Evolutionary conservation across 2,797 vertebrate genomes (phyloP).

Genomic region (Darevskia mixta): DNA sequence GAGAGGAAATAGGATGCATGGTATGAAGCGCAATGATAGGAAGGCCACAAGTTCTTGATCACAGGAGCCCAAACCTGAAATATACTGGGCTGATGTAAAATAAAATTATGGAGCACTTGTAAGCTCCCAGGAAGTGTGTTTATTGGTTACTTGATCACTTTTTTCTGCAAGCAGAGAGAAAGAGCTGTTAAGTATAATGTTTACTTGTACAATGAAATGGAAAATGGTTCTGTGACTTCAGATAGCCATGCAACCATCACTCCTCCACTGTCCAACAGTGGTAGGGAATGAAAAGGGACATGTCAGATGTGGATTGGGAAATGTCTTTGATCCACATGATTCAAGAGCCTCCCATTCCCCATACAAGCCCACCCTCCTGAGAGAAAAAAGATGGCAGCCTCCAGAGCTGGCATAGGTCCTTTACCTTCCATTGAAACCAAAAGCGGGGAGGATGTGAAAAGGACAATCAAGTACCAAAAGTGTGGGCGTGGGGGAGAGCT

Average conservation of each 20-base stretch:
- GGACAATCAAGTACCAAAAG: background rate
- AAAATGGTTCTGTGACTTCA: background rate
- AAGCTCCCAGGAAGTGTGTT: background rate
- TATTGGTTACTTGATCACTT: background rate
- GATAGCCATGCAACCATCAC: background rate
- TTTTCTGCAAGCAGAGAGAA: background rate
- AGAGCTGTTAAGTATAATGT: too few species aligned
- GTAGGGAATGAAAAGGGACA: background rate
- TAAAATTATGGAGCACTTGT: background rate
- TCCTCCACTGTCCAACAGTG: background rate
- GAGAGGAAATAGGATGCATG: background rate
- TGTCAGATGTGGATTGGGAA: background rate
- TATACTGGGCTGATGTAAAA: constrained; percentile 43
- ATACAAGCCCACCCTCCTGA: too few species aligned
- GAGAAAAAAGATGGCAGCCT: background rate
- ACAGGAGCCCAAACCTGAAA: constrained; percentile 54
- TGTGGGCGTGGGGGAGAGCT: too few species aligned
- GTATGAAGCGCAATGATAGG: background rate
- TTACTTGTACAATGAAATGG: too few species aligned
- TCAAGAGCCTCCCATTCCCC: background rate
- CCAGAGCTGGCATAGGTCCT: background rate
- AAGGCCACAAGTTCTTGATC: constrained; percentile 38
- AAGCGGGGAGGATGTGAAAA: background rate
- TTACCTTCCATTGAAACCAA: background rate
- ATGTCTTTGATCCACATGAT: too few species aligned